Evolutionary conservation across 2,797 vertebrate species (phyloP).

Genomic region (Neosalanx taihuensis): DNA sequence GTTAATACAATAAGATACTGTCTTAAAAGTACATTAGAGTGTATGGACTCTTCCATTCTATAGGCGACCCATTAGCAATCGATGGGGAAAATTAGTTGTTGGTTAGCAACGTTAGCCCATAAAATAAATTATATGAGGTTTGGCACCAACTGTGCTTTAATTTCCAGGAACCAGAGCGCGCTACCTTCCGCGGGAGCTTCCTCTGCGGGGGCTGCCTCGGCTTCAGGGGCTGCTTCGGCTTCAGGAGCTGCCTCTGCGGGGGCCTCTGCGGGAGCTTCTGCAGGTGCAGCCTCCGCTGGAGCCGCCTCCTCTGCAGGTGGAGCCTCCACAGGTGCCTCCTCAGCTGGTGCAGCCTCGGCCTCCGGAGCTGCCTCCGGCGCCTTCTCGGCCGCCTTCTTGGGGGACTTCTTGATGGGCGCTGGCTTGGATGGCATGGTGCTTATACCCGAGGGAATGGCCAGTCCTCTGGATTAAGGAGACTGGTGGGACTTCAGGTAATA

Average conservation of each 20-base stretch:
- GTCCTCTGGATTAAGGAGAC: slow-evolving; percentile 37
- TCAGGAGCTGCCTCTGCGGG: slow-evolving; percentile 34
- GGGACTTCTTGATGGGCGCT: slow-evolving; percentile 73
- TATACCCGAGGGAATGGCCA: slow-evolving; percentile 28
- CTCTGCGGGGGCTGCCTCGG: slow-evolving; percentile 22
- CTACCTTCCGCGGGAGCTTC: slow-evolving; percentile 38
- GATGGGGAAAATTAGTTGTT: not conserved
- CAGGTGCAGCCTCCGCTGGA: slow-evolving; percentile 35
- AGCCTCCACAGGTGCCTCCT: not conserved
- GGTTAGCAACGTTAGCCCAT: not conserved
- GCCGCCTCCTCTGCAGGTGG: not conserved
- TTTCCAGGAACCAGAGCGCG: slow-evolving; percentile 40
- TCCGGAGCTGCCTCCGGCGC: slow-evolving; percentile 46
- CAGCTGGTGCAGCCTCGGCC: slow-evolving; percentile 23
- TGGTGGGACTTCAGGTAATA: slow-evolving; percentile 41
- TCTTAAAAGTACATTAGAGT: not conserved
- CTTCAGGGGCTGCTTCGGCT: slow-evolving; percentile 9
- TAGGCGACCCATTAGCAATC: not conserved
- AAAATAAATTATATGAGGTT: not conserved
- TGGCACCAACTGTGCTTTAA: not conserved
- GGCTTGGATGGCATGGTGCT: slow-evolving; percentile 76
- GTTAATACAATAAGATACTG: not conserved
- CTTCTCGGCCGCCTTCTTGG: slow-evolving; percentile 59
- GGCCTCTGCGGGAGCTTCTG: slow-evolving; percentile 1
- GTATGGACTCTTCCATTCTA: not conserved